These are phyloP conservation scores for Zaprionus davidi DNA, from an alignment of 1,140 invertebrate species.

Conservation along the genomic window DNA sequence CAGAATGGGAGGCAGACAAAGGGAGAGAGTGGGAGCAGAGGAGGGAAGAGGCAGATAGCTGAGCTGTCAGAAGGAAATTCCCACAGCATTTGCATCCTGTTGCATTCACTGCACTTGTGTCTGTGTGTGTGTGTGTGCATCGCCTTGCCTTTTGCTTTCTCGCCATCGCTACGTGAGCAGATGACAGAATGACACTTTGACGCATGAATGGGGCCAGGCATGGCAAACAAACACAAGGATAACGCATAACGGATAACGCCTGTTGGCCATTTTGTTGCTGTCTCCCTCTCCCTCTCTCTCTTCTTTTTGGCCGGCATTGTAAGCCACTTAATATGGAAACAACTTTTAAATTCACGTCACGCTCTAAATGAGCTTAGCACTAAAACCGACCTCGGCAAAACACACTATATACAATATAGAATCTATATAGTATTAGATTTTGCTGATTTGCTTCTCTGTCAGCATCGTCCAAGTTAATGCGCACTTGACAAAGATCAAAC, in stretches of 20 bases:
- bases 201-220: constrained; percentile 33
- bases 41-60: not conserved
- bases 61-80: constrained; percentile 34
- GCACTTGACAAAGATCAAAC: not conserved
- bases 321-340: constrained; percentile 36
- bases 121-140: too few species aligned
- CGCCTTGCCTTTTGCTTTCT: not conserved
- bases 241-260: constrained; percentile 29
- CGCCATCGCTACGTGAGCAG: constrained; percentile 15
- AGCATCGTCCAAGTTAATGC: not conserved
- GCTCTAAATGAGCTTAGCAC: constrained; percentile 24
- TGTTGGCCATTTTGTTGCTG: constrained; percentile 35
- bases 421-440: not conserved
- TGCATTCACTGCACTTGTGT: constrained; percentile 9
- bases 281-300: constrained; percentile 1
- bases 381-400: constrained; percentile 3
- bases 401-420: not conserved
- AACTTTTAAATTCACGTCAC: constrained; percentile 38
- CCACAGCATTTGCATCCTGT: constrained; percentile 23
- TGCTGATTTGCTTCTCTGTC: not conserved
- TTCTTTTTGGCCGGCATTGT: constrained; percentile 10
- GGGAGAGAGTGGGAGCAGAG: not conserved
- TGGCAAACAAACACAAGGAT: constrained; percentile 19
- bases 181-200: constrained; percentile 47
- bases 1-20: not conserved